These are phyloP conservation scores for Atherinosoma microstoma DNA, from an alignment of 2,797 vertebrate genomes.

Conservation along the genomic window DNA sequence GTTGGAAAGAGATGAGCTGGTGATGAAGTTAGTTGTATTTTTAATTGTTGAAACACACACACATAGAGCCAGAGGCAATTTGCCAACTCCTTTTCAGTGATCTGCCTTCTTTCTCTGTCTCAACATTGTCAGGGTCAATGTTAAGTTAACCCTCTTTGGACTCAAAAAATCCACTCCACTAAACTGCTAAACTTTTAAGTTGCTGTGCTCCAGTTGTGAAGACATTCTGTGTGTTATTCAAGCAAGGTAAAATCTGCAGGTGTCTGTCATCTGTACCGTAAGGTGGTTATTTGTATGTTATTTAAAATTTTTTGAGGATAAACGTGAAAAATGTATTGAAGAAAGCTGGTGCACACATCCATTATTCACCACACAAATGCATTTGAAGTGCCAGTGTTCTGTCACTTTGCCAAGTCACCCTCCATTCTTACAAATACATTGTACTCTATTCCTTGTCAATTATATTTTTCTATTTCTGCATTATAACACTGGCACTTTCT, in stretches of 20 bases:
- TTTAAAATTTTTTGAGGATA: slow-evolving; percentile 19
- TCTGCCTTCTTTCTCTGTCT: slow-evolving; percentile 23
- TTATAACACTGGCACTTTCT: slow-evolving; percentile 42
- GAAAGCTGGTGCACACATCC: slow-evolving; percentile 59
- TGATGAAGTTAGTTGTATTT: slow-evolving; percentile 64
- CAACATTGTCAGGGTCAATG: slow-evolving; percentile 56
- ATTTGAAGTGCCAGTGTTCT: slow-evolving; percentile 69
- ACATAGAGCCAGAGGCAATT: slow-evolving; percentile 66
- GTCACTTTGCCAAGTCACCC: slow-evolving; percentile 78
- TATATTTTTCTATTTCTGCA: slow-evolving; percentile 24
- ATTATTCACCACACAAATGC: slow-evolving; percentile 73
- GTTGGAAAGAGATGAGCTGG: slow-evolving; percentile 45
- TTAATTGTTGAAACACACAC: slow-evolving; percentile 67
- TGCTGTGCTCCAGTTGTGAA: not conserved
- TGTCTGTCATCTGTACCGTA: not conserved
- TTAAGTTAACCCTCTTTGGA: slow-evolving; percentile 48
- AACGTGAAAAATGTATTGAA: slow-evolving; percentile 35
- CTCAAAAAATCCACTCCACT: slow-evolving; percentile 37
- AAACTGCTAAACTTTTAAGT: slow-evolving; percentile 30
- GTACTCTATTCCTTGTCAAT: slow-evolving; percentile 59
- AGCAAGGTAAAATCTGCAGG: not conserved
- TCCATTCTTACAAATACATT: slow-evolving; percentile 60
- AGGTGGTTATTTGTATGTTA: slow-evolving; percentile 32
- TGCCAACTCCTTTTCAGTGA: slow-evolving; percentile 68
- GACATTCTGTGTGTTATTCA: not conserved